phyloP scores from a whole-genome alignment of 2,113 vertebrate genomes.

The Siniperca chuatsi region DNA sequence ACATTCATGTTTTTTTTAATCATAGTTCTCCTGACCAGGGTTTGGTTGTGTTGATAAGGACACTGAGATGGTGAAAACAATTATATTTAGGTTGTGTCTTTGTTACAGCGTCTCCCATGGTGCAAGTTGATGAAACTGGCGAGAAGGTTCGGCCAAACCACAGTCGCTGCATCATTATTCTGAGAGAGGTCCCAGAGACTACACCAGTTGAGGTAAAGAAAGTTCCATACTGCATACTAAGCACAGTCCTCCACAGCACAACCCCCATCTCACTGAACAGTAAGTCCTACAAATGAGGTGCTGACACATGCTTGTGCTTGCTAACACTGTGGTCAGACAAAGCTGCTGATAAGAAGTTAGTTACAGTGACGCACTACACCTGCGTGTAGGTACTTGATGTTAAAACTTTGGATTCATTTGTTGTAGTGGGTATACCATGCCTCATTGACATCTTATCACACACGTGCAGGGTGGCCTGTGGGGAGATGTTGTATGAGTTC shows the following conservation, averaged over 20 bases:
- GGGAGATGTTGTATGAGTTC: neutral
- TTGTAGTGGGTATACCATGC: neutral
- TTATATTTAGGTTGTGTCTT: neutral
- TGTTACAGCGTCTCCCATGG: conserved; percentile 91
- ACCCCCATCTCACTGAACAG: neutral
- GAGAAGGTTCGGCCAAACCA: conserved; percentile 98
- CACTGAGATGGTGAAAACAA: neutral
- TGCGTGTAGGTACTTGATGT: neutral
- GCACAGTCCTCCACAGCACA: neutral
- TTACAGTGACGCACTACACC: neutral
- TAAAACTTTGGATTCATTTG: neutral
- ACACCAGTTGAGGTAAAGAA: conserved; percentile 93
- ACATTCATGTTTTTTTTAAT: neutral
- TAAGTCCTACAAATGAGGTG: neutral
- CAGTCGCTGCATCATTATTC: conserved; percentile 97
- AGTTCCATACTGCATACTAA: neutral
- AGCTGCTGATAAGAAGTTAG: neutral
- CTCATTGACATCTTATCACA: neutral
- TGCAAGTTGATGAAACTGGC: conserved; percentile 96
- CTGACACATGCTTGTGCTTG: neutral
- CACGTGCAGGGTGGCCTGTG: neutral
- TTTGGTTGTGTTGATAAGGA: conserved; percentile 6
- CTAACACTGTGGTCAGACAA: neutral
- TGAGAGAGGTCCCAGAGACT: conserved; percentile 96
- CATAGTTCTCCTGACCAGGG: neutral